Evolutionary conservation across 2,888 invertebrate species (phyloP).

Genomic region (Limnephilus auricula): DNA sequence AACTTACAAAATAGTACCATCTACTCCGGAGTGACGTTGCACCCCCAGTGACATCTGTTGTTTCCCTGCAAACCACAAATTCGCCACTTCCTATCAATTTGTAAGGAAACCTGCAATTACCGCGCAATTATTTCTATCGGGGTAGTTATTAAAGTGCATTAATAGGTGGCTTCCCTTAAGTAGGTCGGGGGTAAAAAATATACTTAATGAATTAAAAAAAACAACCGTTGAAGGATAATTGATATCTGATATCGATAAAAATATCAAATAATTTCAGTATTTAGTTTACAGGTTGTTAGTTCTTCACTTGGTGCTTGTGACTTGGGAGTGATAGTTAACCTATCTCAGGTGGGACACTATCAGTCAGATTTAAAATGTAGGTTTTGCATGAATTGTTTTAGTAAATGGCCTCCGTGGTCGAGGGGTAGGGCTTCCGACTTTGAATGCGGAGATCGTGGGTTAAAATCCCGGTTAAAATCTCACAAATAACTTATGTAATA

Average conservation of each 20-base stretch:
- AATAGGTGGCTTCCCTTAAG: background rate
- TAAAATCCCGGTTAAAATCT: too few relatives aligned
- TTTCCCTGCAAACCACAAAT: conserved; percentile 12
- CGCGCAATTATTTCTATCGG: background rate
- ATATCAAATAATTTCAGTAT: background rate
- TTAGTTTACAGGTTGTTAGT: too few relatives aligned
- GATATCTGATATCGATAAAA: background rate
- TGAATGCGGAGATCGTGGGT: too few relatives aligned
- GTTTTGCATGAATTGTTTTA: too few relatives aligned
- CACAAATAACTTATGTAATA: too few relatives aligned
- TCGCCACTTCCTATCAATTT: conserved; percentile 8
- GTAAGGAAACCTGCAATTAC: background rate
- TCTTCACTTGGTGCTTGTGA: too few relatives aligned
- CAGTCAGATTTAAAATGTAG: too few relatives aligned
- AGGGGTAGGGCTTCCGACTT: too few relatives aligned
- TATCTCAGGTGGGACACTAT: too few relatives aligned
- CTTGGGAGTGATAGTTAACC: too few relatives aligned
- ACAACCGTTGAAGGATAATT: background rate
- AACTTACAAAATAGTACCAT: background rate
- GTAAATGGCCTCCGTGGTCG: too few relatives aligned
- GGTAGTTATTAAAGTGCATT: conserved; percentile 4
- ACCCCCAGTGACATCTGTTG: background rate
- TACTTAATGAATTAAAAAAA: background rate
- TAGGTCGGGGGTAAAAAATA: background rate
- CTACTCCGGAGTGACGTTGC: too few relatives aligned